Evolutionary conservation across 2,888 invertebrate species (phyloP), one percentile per base, ranked within the genome.

Genomic region (Drosophila suboccidentalis): DNA sequence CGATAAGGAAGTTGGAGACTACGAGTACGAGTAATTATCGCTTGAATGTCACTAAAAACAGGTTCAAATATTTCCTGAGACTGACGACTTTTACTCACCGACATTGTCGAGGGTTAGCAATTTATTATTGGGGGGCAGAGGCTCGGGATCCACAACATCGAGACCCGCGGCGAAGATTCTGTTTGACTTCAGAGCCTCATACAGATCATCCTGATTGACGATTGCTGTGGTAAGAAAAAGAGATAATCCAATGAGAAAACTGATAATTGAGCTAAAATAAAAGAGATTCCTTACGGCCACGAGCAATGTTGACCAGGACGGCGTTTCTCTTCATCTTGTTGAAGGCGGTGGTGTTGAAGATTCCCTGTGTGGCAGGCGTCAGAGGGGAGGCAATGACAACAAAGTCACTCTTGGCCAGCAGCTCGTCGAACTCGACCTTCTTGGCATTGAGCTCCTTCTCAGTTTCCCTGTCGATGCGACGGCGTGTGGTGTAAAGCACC

Each of bases 141-240:
- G 98, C 92, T 99, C 98, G 0, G 98, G 98, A 1, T 95, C 95
- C 87, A 96, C 97, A 3, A 98, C 98, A 91, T 99, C 98, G 2
- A 99, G 93, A 0, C 98, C 98, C 1, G 98, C 98, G 0, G 96
- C 96, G 90, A 95, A 96, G 72, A 98, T 98, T 75, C 94, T 94
- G 1, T 95, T 95, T 41, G 93, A 94, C 86, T 95, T 95, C 53
- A 99, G 93, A 0, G 98, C 98, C 54, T 94, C 94, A 60, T 96
- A 95, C 29, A 99, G 92, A 68, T 96, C 97, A 1, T 96, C 95
- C 89, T 98, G 98, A 78, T 98, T 95, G 0, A 97, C 94, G n/a
- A 96, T 93, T 59, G 93, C 95, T 95, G 15, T 17, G 71, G 10
- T 8, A 13, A 26, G 82, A 80, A 29, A 69, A 75, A 49, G 51